Evolutionary conservation across 2,888 invertebrate species (phyloP).

Genomic region (Amitus sp.): DNA sequence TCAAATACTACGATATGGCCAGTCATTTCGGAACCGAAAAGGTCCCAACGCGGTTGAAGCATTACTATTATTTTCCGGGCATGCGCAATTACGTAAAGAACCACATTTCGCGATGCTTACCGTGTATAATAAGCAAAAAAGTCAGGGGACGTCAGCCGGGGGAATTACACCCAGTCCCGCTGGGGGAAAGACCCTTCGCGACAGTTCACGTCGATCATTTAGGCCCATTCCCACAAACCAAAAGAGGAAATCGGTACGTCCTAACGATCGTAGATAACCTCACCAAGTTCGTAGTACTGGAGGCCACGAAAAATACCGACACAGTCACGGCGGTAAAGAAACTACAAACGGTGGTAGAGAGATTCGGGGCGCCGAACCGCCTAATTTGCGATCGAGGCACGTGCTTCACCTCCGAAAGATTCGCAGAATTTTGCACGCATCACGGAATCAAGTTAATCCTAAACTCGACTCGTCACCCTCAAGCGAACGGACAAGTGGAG

Average conservation of each 20-base stretch:
- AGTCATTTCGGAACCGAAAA: constrained; percentile 37
- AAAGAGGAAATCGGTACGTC: constrained; percentile 8
- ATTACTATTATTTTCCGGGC: constrained; percentile 33
- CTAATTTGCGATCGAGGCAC: constrained; percentile 31
- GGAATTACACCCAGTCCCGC: constrained; percentile 42
- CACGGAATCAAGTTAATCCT: constrained; percentile 13
- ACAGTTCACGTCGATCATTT: constrained; percentile 42
- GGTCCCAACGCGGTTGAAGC: constrained; percentile 16
- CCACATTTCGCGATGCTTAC: constrained; percentile 41
- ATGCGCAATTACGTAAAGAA: constrained; percentile 36
- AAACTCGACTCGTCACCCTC: constrained; percentile 30
- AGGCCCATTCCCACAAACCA: constrained; percentile 31
- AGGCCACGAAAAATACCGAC: constrained; percentile 4
- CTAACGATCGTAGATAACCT: constrained; percentile 7
- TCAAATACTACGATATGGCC: constrained; percentile 32
- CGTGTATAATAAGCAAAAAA: constrained; percentile 41
- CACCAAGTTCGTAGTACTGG: not conserved
- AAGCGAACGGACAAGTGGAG: constrained; percentile 28
- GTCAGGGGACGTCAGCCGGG: constrained; percentile 35
- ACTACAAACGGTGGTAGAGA: constrained; percentile 15
- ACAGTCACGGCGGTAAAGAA: constrained; percentile 8
- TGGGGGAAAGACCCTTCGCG: constrained; percentile 40
- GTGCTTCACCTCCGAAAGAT: constrained; percentile 24
- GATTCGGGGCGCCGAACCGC: constrained; percentile 29
- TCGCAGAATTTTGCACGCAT: constrained; percentile 15